Evolutionary conservation across 2,113 vertebrate species (phyloP).

Genomic region (Tamias sibiricus): DNA sequence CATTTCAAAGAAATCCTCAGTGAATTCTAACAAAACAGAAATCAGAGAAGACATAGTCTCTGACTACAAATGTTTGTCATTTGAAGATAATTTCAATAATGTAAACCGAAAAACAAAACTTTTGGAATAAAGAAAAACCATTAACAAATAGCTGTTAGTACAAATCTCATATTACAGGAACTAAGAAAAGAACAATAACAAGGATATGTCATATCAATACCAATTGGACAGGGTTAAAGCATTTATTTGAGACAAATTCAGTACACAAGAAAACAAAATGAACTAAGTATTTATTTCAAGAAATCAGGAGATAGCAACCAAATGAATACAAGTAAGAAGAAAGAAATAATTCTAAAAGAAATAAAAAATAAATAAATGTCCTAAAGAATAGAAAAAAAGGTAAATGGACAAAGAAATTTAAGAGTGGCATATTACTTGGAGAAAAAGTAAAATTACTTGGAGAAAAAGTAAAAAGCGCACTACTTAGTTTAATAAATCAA

Average conservation of each 20-base stretch:
- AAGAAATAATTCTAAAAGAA: not conserved
- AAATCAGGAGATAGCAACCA: not conserved
- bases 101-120: not conserved
- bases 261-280: not conserved
- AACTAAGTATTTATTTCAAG: not conserved
- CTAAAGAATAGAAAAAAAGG: not conserved
- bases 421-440: not conserved
- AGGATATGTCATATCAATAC: not conserved
- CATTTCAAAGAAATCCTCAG: not conserved
- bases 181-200: not conserved
- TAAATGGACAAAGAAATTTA: not conserved
- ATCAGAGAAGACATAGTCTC: not conserved
- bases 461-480: too few species aligned
- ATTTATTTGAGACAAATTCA: constrained; percentile 4
- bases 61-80: not conserved
- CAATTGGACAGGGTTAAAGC: not conserved
- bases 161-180: not conserved
- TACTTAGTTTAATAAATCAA: not conserved
- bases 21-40: not conserved
- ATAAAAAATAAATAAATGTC: not conserved
- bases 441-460: not conserved
- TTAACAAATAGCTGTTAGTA: not conserved
- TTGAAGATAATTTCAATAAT: constrained; percentile 11
- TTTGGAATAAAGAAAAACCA: not conserved
- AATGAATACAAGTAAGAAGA: not conserved